A percentile compares a stretch with the other conserved stretches of the same genome.
Evolutionary conservation across 2,797 vertebrate species (phyloP).

Genomic region (Halcyon leucocephala): DNA sequence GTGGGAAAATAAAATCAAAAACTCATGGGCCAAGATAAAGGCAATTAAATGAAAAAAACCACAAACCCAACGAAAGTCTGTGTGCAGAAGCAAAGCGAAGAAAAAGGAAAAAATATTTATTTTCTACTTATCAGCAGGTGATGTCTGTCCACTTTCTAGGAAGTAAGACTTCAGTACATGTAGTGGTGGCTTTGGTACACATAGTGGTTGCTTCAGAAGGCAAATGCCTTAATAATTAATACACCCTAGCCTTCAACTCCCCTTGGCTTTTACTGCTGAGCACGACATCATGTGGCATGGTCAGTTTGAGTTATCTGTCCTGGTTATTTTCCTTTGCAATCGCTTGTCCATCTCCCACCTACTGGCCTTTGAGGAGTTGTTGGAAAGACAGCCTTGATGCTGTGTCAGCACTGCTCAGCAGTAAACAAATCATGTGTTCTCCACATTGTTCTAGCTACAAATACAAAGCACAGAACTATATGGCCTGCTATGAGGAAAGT

Average conservation of each 20-base stretch:
- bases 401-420: not conserved
- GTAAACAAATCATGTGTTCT: not conserved
- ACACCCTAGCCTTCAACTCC: rapidly evolving
- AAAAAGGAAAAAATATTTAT: not conserved
- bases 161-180: not conserved
- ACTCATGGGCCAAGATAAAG: not conserved
- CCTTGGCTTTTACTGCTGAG: not conserved
- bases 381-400: too few relatives aligned
- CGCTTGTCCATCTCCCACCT: too few relatives aligned
- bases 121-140: not conserved
- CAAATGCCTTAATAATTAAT: not conserved
- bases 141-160: not conserved
- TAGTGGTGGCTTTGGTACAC: not conserved
- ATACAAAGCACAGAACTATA: not conserved
- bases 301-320: not conserved
- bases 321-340: too few relatives aligned
- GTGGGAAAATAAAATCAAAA: not conserved
- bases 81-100: not conserved
- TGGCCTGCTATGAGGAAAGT: not conserved
- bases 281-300: too few relatives aligned
- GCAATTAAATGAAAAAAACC: not conserved
- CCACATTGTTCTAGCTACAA: not conserved
- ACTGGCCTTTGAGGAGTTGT: too few relatives aligned
- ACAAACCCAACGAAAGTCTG: not conserved
- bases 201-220: not conserved